A percentile compares a stretch with the other conserved stretches of the same genome.
phyloP scores from a whole-genome alignment of 2,113 vertebrate species.

The Gasterosteus aculeatus region DNA sequence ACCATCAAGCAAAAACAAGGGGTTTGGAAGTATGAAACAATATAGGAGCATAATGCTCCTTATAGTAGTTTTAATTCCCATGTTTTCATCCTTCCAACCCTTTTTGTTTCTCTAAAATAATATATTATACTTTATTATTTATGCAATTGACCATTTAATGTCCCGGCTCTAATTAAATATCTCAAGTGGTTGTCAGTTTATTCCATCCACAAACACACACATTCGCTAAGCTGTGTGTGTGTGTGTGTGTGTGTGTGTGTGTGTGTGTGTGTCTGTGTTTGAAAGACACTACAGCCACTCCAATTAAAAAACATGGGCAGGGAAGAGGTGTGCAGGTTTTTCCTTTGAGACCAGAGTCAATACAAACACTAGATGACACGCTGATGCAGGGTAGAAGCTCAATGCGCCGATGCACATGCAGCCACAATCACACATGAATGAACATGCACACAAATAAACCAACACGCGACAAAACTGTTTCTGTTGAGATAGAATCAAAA shows the following conservation, averaged over 20 bases:
- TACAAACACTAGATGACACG: conserved; percentile 73
- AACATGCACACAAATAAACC: conserved; percentile 28
- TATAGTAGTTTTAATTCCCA: not conserved
- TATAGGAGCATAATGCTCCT: not conserved
- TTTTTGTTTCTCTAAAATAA: not conserved
- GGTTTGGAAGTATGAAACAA: not conserved
- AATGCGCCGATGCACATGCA: conserved; percentile 45
- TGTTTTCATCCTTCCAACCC: not conserved
- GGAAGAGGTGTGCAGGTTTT: conserved; percentile 70
- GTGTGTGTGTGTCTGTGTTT: conserved; percentile 1
- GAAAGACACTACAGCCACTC: conserved; percentile 40
- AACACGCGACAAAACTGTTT: conserved; percentile 50
- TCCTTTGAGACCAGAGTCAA: conserved; percentile 75
- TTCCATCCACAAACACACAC: not conserved
- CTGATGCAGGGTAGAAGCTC: conserved; percentile 61
- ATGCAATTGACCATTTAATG: not conserved
- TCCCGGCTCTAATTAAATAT: conserved; percentile 32
- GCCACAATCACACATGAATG: conserved; percentile 13
- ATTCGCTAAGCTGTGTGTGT: not conserved
- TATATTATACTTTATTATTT: not conserved
- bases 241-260: conserved; percentile 18
- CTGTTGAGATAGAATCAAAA: conserved; percentile 27
- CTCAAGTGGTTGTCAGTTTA: conserved; percentile 21
- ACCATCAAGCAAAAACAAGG: too few relatives aligned
- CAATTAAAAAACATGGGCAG: conserved; percentile 82